Evolutionary conservation across 1,140 invertebrate species (phyloP).

Genomic region (Chironomus tepperi): DNA sequence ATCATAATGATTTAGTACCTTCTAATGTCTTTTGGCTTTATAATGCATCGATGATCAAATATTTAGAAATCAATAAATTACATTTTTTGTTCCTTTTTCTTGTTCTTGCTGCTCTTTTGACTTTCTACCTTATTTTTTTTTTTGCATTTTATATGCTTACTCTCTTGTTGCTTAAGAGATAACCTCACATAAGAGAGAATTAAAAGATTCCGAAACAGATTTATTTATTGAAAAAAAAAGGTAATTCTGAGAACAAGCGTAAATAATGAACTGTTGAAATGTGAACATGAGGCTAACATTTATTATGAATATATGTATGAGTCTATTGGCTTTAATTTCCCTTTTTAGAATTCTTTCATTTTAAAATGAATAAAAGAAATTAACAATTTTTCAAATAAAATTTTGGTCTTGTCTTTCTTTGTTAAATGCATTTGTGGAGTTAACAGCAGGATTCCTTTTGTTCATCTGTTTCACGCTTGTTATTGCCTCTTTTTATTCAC

Average conservation of each 20-base stretch:
- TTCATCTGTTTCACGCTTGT: not conserved
- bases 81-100: not conserved
- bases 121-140: not conserved
- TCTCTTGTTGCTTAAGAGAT: too few species aligned
- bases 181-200: too few species aligned
- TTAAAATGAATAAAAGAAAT: too few species aligned
- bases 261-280: not conserved
- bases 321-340: too few species aligned
- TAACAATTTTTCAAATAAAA: too few species aligned
- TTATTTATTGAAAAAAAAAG: conserved; percentile 8
- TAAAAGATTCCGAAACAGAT: not conserved
- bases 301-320: too few species aligned
- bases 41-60: conserved; percentile 8
- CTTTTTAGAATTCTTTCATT: too few species aligned
- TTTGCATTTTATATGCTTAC: not conserved
- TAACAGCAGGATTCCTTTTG: conserved; percentile 6
- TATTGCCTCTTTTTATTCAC: not conserved
- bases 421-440: not conserved
- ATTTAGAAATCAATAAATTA: conserved; percentile 20
- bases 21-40: not conserved
- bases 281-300: not conserved
- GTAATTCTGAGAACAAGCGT: not conserved
- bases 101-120: not conserved
- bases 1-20: conserved; percentile 16
- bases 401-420: too few species aligned